These are phyloP conservation scores for Hypomecis punctinalis DNA, from an alignment of 2,888 invertebrate species.

Conservation along the genomic window DNA sequence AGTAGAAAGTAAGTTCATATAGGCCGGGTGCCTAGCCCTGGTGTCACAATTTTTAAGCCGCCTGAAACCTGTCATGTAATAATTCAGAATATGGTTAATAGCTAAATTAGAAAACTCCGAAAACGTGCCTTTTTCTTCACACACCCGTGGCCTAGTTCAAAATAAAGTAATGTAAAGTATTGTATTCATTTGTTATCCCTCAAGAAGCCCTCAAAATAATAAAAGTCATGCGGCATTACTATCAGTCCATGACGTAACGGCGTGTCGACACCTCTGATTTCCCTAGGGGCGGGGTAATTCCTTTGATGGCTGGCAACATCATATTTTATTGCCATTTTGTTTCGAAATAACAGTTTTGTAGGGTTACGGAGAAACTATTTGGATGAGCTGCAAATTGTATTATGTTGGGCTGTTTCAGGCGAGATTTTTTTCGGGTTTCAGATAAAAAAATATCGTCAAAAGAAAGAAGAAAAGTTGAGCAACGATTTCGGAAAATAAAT, in stretches of 20 bases:
- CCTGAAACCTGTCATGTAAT: no score
- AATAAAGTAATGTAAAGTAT: background rate
- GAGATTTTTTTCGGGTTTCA: background rate
- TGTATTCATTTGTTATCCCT: background rate
- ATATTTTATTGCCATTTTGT: constrained; percentile 33
- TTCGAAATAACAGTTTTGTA: constrained; percentile 9
- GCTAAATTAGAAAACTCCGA: no score
- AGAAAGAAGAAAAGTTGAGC: no score
- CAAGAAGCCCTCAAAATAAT: constrained; percentile 37
- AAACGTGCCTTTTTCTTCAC: background rate
- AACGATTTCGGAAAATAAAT: no score
- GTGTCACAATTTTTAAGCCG: no score
- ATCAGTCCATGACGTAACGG: constrained; percentile 33
- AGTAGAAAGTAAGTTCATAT: no score
- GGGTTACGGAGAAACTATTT: constrained; percentile 10
- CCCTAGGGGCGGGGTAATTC: constrained; percentile 40
- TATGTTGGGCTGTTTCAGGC: no score
- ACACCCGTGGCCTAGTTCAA: background rate
- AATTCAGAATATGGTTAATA: no score
- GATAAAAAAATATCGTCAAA: no score
- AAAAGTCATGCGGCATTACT: constrained; percentile 10
- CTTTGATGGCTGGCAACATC: constrained; percentile 29
- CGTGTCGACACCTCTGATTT: constrained; percentile 48
- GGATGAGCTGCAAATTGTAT: no score
- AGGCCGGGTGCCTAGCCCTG: no score